These are phyloP conservation scores for Lethenteron camtschaticum DNA, from an alignment of 2,113 vertebrate genomes.

Conservation along the genomic window DNA sequence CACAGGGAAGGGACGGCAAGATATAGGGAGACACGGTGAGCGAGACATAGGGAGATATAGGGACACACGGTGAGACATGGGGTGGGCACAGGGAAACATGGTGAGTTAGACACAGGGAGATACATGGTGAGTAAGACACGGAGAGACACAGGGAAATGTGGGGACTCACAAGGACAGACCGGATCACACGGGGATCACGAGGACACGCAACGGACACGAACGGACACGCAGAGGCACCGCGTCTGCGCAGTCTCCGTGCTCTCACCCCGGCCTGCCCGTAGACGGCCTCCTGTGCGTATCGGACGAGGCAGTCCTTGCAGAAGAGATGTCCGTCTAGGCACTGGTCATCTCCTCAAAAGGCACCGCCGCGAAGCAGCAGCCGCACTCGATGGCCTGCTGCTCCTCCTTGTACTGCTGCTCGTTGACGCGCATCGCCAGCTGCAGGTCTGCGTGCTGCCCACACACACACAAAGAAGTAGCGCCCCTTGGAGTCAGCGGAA, in stretches of 20 bases:
- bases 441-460: slow-evolving; percentile 67
- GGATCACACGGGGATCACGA: neutral
- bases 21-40: too few relatives aligned
- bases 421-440: slow-evolving; percentile 80
- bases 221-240: neutral
- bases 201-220: neutral
- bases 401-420: slow-evolving; percentile 94
- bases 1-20: too few relatives aligned
- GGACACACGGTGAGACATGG: too few relatives aligned
- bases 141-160: neutral
- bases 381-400: slow-evolving; percentile 83
- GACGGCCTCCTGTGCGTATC: slow-evolving; percentile 84
- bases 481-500: too few relatives aligned
- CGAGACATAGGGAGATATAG: too few relatives aligned
- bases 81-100: neutral
- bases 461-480: too few relatives aligned
- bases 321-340: slow-evolving; percentile 85
- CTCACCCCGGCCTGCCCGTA: slow-evolving; percentile 75
- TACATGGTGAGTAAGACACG: neutral
- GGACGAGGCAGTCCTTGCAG: slow-evolving; percentile 91
- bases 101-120: neutral
- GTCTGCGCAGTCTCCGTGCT: neutral
- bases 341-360: slow-evolving; percentile 90
- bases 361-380: slow-evolving; percentile 81
- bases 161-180: neutral